Evolutionary conservation across 2,113 vertebrate genomes (phyloP).

Genomic region (Psophia crepitans): DNA sequence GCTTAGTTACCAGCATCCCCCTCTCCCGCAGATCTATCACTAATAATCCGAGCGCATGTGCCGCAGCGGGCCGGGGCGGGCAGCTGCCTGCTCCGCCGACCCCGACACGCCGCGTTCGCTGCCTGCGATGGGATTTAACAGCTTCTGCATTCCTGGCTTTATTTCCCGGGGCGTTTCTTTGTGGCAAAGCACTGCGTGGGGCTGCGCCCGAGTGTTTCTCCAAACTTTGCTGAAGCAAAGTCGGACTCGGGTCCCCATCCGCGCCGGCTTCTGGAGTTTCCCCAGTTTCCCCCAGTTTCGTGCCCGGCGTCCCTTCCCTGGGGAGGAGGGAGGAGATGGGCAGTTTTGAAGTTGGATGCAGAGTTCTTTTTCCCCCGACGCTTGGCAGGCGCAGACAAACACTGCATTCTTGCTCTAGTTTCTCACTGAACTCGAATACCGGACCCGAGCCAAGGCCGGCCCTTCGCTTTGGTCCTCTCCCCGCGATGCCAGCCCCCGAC

Average conservation of each 20-base stretch:
- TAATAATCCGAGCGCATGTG: not conserved
- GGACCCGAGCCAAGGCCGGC: not conserved
- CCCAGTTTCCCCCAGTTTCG: not conserved
- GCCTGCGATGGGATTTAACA: not conserved
- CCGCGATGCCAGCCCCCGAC: not conserved
- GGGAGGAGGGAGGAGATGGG: not conserved
- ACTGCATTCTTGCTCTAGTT: not conserved
- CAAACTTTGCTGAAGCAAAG: not conserved
- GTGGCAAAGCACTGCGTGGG: not conserved
- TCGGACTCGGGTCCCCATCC: not conserved
- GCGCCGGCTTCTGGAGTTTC: rapidly evolving
- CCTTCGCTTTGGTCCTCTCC: not conserved
- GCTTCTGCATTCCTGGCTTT: not conserved
- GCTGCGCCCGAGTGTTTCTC: not conserved
- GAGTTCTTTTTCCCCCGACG: rapidly evolving
- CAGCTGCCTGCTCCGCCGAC: not conserved
- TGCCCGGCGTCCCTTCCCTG: not conserved
- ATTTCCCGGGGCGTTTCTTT: not conserved
- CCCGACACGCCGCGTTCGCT: not conserved
- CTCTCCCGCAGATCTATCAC: not conserved
- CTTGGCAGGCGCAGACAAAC: not conserved
- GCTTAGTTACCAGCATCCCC: not conserved
- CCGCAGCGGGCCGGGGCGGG: not conserved
- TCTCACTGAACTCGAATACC: not conserved
- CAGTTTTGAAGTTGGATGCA: rapidly evolving